Evolutionary conservation across 2,888 invertebrate species (phyloP).

Genomic region (Nebria brevicollis): DNA sequence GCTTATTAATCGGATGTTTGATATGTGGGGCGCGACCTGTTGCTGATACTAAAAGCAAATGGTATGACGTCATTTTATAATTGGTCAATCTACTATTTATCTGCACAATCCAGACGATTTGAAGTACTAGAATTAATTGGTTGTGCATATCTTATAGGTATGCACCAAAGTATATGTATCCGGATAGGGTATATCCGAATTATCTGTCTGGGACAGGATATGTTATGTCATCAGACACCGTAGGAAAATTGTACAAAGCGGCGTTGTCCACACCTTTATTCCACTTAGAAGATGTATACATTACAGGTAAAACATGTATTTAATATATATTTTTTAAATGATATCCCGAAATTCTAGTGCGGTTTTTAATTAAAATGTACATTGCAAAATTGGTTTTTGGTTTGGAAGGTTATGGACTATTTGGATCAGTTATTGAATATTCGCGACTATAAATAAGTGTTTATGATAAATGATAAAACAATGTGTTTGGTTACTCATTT

Average conservation of each 20-base stretch:
- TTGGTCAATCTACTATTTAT: neutral
- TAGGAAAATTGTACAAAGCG: conserved; percentile 72
- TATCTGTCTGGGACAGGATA: conserved; percentile 87
- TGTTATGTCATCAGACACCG: conserved; percentile 76
- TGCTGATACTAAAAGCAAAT: conserved; percentile 77
- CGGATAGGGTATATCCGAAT: conserved; percentile 76
- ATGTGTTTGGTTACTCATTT: too few species aligned
- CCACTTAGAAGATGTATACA: conserved; percentile 82
- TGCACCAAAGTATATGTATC: conserved; percentile 82
- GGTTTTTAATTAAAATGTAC: too few species aligned
- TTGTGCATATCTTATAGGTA: conserved; percentile 66
- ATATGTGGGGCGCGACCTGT: conserved; percentile 83
- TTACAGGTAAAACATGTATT: conserved; percentile 69
- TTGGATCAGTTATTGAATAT: too few species aligned
- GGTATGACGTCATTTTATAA: conserved; percentile 64
- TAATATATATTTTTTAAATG: neutral
- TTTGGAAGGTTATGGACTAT: too few species aligned
- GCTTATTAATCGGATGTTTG: conserved; percentile 76
- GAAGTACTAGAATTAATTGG: neutral
- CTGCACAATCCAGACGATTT: neutral
- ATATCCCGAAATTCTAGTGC: too few species aligned
- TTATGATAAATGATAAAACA: too few species aligned
- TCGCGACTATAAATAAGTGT: too few species aligned
- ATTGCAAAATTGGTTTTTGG: too few species aligned
- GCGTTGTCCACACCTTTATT: conserved; percentile 76